phyloP scores from a whole-genome alignment of 2,888 invertebrate genomes.

The Philaethria dido region DNA sequence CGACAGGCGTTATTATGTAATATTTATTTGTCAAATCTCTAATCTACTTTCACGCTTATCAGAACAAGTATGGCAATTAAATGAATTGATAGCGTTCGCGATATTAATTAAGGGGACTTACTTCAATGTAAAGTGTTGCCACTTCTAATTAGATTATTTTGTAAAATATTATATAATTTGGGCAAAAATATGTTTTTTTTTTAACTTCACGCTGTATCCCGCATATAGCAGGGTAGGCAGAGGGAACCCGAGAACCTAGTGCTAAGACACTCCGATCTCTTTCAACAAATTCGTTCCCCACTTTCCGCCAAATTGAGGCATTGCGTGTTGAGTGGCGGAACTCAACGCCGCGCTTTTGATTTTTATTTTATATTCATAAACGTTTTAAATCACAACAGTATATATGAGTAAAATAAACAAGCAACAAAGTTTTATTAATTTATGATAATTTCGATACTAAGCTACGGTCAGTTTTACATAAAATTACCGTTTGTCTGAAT shows the following conservation, averaged over 20 bases:
- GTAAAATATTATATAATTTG: background rate
- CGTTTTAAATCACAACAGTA: background rate
- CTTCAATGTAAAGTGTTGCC: background rate
- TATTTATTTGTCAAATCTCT: background rate
- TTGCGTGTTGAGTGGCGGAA: too few relatives aligned
- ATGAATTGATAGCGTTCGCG: constrained; percentile 1
- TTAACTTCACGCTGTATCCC: too few relatives aligned
- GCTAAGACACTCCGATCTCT: too few relatives aligned
- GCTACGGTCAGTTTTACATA: constrained; percentile 18
- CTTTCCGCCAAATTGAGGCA: too few relatives aligned
- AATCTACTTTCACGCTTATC: constrained; percentile 11
- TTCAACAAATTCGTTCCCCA: too few relatives aligned
- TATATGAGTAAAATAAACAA: background rate
- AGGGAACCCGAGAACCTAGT: too few relatives aligned
- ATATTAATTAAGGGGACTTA: background rate
- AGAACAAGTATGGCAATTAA: background rate
- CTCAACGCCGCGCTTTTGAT: too few relatives aligned
- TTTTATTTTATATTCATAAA: too few relatives aligned
- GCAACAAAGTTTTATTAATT: background rate
- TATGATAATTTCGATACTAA: constrained; percentile 12
- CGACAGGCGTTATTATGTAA: too few relatives aligned
- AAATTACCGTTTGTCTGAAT: constrained; percentile 16
- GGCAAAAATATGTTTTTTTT: too few relatives aligned
- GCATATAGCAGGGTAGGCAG: too few relatives aligned
- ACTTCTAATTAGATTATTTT: background rate